Percentiles rank a stretch among this genome's conserved stretches.
phyloP scores from a whole-genome alignment of 1,140 invertebrate genomes.

The Limonius californicus region DNA sequence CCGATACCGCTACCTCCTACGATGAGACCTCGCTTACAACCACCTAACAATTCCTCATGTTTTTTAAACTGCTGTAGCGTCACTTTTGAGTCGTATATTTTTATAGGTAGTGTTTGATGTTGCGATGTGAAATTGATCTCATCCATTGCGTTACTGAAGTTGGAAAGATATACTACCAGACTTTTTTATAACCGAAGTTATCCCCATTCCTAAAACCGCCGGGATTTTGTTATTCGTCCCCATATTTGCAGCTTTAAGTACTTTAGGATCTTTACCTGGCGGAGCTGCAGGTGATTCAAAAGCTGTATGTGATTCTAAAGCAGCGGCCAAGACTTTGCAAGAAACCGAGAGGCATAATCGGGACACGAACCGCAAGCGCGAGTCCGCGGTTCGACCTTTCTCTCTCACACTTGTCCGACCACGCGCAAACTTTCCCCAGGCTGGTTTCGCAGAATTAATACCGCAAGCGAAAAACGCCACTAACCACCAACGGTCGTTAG shows the following conservation, averaged over 20 bases:
- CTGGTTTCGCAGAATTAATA: no score
- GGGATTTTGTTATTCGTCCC: slow-evolving; percentile 13
- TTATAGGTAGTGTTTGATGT: neutral
- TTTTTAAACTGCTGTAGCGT: neutral
- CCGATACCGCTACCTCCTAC: neutral
- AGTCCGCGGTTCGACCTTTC: no score
- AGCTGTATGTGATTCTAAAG: slow-evolving; percentile 35
- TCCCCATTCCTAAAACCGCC: slow-evolving; percentile 12
- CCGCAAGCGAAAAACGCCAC: no score
- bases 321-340: slow-evolving; percentile 32
- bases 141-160: no score
- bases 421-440: no score
- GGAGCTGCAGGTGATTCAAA: slow-evolving; percentile 26
- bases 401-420: no score
- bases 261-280: slow-evolving; percentile 8
- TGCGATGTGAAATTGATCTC: neutral
- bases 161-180: no score
- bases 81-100: neutral
- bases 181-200: no score
- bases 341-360: slow-evolving; percentile 41
- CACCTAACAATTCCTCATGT: neutral
- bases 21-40: slow-evolving; percentile 10
- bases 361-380: no score
- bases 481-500: no score
- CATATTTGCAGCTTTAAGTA: slow-evolving; percentile 11